Evolutionary conservation across 2,797 vertebrate species (phyloP).

Genomic region (Diplodus puntazzo): DNA sequence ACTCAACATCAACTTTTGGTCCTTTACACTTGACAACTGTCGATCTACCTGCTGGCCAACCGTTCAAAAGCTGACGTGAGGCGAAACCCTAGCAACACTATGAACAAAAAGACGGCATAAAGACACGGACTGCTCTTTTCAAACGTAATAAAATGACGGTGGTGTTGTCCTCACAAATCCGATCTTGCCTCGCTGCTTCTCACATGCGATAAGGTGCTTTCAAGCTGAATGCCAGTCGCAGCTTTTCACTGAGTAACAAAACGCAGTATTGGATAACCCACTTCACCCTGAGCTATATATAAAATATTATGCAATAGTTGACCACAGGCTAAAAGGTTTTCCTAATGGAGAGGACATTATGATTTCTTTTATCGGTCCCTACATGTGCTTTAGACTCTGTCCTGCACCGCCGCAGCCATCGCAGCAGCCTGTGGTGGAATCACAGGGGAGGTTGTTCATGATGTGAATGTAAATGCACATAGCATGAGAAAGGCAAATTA

Average conservation of each 20-base stretch:
- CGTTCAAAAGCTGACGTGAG: no score
- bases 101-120: no score
- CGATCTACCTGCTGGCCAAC: no score
- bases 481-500: constrained; percentile 75
- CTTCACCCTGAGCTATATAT: not conserved
- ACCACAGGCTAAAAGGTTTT: constrained; percentile 13
- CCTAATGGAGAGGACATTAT: constrained; percentile 19
- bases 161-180: not conserved
- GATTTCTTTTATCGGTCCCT: not conserved
- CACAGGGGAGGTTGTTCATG: constrained; percentile 6
- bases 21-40: no score
- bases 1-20: no score
- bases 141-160: not conserved
- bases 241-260: not conserved
- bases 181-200: not conserved
- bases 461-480: constrained; percentile 46
- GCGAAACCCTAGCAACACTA: no score
- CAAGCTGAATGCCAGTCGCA: not conserved
- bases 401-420: not conserved
- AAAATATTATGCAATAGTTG: constrained; percentile 14
- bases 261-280: not conserved
- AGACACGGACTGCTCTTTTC: not conserved
- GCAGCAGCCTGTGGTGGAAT: not conserved
- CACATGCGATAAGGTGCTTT: not conserved
- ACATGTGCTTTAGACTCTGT: not conserved